phyloP scores from a whole-genome alignment of 2,797 vertebrate genomes.

The Percopsis omiscomaycus region DNA sequence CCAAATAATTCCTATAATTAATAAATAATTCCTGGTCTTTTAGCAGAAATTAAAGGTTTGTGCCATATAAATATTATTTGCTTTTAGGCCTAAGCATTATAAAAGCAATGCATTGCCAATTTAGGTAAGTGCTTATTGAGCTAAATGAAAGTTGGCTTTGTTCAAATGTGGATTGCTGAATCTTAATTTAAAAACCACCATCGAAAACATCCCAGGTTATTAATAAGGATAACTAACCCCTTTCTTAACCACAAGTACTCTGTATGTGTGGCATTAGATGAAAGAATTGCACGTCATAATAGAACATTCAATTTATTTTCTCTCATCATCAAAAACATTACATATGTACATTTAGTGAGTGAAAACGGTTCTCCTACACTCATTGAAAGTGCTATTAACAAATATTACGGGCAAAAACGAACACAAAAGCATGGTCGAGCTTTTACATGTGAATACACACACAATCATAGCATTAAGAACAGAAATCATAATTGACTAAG shows the following conservation, averaged over 20 bases:
- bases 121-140: too few relatives aligned
- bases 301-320: constrained; percentile 76
- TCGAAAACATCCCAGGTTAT: too few relatives aligned
- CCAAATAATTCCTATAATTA: too few relatives aligned
- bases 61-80: too few relatives aligned
- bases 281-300: constrained; percentile 13
- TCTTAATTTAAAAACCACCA: too few relatives aligned
- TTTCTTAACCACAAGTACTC: not conserved
- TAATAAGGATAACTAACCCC: too few relatives aligned
- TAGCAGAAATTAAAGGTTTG: too few relatives aligned
- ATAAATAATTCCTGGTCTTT: too few relatives aligned
- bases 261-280: not conserved
- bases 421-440: constrained; percentile 40
- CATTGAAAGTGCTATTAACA: constrained; percentile 70
- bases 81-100: too few relatives aligned
- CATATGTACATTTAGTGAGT: constrained; percentile 73
- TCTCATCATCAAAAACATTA: constrained; percentile 72
- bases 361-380: constrained; percentile 71
- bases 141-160: too few relatives aligned
- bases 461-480: constrained; percentile 25
- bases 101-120: too few relatives aligned
- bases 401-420: constrained; percentile 41
- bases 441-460: constrained; percentile 13
- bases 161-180: too few relatives aligned
- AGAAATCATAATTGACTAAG: constrained; percentile 19